Evolutionary conservation across 2,113 vertebrate species (phyloP).

Genomic region (Pontoporia blainvillei): DNA sequence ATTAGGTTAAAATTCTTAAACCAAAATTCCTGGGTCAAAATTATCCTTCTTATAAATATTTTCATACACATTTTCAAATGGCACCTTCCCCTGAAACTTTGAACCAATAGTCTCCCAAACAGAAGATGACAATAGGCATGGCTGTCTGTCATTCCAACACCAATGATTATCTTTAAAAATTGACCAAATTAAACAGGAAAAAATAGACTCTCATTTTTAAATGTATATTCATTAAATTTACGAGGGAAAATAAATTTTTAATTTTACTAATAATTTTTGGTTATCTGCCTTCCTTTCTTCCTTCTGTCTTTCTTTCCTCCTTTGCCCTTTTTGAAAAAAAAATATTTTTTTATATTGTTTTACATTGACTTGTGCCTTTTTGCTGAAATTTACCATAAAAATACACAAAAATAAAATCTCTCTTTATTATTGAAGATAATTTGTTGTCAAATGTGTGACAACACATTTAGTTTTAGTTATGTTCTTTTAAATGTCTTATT

Average conservation of each 20-base stretch:
- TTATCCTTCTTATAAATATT: background rate
- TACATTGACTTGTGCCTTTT: background rate
- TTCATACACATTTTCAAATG: background rate
- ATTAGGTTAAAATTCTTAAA: background rate
- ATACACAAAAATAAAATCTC: background rate
- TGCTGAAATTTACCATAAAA: background rate
- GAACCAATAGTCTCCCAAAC: background rate
- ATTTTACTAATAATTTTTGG: background rate
- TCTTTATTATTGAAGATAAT: background rate
- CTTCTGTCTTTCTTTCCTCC: background rate
- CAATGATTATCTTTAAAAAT: background rate
- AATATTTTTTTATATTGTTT: background rate
- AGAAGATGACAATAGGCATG: background rate
- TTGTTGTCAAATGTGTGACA: background rate
- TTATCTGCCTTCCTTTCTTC: background rate
- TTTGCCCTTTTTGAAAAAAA: background rate
- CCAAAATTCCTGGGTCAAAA: background rate
- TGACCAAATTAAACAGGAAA: background rate
- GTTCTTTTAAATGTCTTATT: background rate
- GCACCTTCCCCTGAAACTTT: background rate
- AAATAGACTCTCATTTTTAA: background rate
- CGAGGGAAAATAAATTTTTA: background rate
- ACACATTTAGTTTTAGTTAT: background rate
- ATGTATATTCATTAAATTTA: background rate
- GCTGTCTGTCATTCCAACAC: background rate